A percentile compares a stretch with the other conserved stretches of the same genome.
Evolutionary conservation across 2,888 invertebrate species (phyloP).

Genomic region (Quadroppia sp.): DNA sequence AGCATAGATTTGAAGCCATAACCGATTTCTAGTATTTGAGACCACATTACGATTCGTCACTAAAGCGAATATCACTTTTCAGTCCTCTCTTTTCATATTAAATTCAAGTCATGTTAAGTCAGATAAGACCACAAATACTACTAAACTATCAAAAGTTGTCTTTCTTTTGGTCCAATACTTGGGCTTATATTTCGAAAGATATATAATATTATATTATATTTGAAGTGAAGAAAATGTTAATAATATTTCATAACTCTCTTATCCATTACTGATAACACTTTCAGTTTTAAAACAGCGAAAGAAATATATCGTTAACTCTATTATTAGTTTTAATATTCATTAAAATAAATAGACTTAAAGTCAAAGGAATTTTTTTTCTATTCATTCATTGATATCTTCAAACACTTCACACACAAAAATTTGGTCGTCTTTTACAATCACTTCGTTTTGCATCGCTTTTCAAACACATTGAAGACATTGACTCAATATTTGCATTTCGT

Average conservation of each 20-base stretch:
- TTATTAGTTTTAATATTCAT: neutral
- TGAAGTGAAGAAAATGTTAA: neutral
- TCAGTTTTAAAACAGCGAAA: neutral
- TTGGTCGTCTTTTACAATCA: too few species aligned
- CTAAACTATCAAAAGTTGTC: neutral
- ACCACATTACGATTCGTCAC: neutral
- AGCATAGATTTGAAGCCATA: neutral
- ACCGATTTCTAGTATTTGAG: neutral
- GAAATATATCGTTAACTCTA: constrained; percentile 7
- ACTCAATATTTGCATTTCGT: neutral
- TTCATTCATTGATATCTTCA: neutral
- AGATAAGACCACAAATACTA: constrained; percentile 1
- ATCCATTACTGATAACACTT: constrained; percentile 15
- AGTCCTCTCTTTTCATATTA: neutral
- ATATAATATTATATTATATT: too few species aligned
- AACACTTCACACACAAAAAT: neutral
- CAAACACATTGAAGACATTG: neutral
- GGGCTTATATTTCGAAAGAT: too few species aligned
- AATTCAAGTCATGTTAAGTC: constrained; percentile 19
- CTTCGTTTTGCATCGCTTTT: too few species aligned
- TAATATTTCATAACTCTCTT: constrained; percentile 19
- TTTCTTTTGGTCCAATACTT: neutral
- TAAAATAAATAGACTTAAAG: neutral
- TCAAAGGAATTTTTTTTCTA: neutral
- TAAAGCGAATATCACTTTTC: constrained; percentile 3